Conservation (phyloP, 2,888 invertebrate genomes). For the Ametastegia equiseti region DNA sequence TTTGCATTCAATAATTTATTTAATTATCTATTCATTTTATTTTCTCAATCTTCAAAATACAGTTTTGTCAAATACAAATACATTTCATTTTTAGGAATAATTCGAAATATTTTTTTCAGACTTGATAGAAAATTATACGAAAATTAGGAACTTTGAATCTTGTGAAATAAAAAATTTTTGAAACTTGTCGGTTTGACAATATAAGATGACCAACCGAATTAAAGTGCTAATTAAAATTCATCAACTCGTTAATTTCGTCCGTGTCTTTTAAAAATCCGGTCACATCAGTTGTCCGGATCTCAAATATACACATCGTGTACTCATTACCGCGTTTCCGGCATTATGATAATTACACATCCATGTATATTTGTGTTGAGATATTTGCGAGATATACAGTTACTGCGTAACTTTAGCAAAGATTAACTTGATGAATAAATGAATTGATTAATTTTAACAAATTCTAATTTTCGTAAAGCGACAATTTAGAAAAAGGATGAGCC, state of each 20-base stretch:
- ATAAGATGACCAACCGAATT: neutral
- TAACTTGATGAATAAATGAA: neutral
- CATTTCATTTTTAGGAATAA: too few relatives aligned
- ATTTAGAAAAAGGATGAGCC: too few relatives aligned
- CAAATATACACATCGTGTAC: slow-evolving; percentile 4
- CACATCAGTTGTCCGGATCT: slow-evolving; percentile 8
- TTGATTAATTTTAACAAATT: neutral
- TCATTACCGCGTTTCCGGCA: slow-evolving; percentile 1
- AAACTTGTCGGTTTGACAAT: too few relatives aligned
- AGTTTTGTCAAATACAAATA: too few relatives aligned
- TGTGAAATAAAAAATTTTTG: too few relatives aligned
- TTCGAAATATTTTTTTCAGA: too few relatives aligned
- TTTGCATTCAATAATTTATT: too few relatives aligned
- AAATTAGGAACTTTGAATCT: too few relatives aligned
- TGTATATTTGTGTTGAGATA: neutral
- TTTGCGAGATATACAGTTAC: neutral
- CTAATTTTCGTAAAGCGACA: neutral
- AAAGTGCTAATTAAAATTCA: slow-evolving; percentile 10
- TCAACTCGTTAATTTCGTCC: neutral
- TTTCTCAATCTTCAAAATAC: too few relatives aligned
- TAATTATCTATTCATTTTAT: too few relatives aligned
- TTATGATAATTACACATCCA: slow-evolving; percentile 5
- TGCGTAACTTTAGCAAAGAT: too few relatives aligned
- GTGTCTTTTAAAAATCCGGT: neutral
- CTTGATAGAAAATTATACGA: too few relatives aligned